Evolutionary conservation across 1,140 invertebrate species (phyloP), one percentile per base, ranked within the genome.

Genomic region (Babylonia areolata): DNA sequence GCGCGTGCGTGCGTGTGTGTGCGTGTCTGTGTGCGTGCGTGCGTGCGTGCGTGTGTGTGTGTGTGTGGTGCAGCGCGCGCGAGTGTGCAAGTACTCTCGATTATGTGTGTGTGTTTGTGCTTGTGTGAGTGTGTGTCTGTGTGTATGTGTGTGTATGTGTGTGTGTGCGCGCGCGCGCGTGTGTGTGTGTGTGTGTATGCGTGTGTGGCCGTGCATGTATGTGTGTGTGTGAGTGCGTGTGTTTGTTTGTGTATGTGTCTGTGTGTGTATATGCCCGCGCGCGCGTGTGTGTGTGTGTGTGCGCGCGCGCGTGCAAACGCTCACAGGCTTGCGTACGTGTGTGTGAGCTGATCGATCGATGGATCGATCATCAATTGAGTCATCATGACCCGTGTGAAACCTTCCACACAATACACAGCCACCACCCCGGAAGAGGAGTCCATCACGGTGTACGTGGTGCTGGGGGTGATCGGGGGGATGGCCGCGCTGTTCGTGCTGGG

Each of bases 61-160:
- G 69, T 71, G n/a, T n/a, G n/a, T n/a, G n/a, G n/a, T n/a, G n/a
- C n/a, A n/a, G 17, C 28, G 58, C 23, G 17, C 28, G 58, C 23
- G 17, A 3, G 58, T 64, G 17, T 23, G 58, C 23, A 3, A 3
- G 58, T 64, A 3, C n/a, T n/a, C n/a, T n/a, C 28, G 73, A 35
- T 3, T 23, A 31, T 35, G 31, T 46, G 42, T 46, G 58, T 64
- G 17, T 64, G 58, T 64, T 3, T 64, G 58, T 64, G 17, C 23
- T 6, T 64, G 17, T 64, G 58, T 64, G 17, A 12, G 58, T 64
- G 17, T 75, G 73, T 75, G n/a, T 35, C 15, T 35, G 31, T 35
- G n/a, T n/a, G 69, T 71, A 28, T 71, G 69, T 71, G 69, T 71
- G 69, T 71, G 69, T 71, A 28, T 75, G 73, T 75, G 73, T 75